Evolutionary conservation across 2,113 vertebrate genomes (phyloP).

Genomic region (Thinocorus orbignyianus): DNA sequence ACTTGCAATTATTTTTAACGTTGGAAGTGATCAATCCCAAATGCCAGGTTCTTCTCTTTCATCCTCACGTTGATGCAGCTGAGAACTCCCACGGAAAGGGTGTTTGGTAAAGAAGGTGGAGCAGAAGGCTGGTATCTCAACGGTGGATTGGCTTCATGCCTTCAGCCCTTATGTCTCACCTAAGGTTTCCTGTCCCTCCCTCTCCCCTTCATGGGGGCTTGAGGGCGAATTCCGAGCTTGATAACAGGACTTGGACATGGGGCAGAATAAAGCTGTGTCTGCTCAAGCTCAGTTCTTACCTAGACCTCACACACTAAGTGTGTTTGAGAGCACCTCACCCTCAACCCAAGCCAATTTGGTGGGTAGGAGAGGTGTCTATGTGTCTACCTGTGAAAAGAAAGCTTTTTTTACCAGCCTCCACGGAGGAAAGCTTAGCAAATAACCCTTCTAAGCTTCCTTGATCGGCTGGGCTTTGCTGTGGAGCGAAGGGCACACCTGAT

Average conservation of each 20-base stretch:
- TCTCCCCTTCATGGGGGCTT: neutral
- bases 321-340: neutral
- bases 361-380: neutral
- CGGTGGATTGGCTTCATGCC: neutral
- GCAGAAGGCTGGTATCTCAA: neutral
- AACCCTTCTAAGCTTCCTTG: slow-evolving; percentile 16
- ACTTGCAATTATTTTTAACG: neutral
- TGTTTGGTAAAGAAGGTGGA: neutral
- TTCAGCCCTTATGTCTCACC: neutral
- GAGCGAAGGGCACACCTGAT: slow-evolving; percentile 13
- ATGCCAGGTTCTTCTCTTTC: rapidly evolving
- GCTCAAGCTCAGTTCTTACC: neutral
- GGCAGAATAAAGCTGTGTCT: neutral
- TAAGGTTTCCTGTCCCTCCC: neutral
- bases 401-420: neutral
- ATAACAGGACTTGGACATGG: neutral
- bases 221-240: neutral
- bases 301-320: neutral
- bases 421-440: neutral
- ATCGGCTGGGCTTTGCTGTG: slow-evolving; percentile 14
- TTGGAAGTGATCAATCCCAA: neutral
- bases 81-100: neutral
- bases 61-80: neutral
- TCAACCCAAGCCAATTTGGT: neutral
- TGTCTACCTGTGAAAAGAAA: neutral